Percentiles rank a stretch among this genome's conserved stretches.
These are phyloP conservation scores for Neodon shergylaensis DNA, from an alignment of 2,113 vertebrate genomes.

Conservation along the genomic window DNA sequence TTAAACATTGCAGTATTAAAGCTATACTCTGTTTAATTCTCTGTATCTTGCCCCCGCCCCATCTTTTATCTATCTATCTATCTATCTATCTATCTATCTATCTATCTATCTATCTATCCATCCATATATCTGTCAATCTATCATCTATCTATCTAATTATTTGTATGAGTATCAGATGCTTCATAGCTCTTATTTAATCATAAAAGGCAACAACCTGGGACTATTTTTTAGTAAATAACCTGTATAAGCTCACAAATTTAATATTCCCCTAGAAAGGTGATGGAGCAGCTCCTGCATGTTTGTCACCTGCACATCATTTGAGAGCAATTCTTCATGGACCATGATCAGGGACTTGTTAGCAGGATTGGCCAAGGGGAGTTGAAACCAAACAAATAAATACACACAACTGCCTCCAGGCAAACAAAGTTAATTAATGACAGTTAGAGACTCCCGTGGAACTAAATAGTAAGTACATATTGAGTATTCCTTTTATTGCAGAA, in stretches of 20 bases:
- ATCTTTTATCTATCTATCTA: neutral
- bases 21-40: neutral
- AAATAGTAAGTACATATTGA: neutral
- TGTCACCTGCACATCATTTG: slow-evolving; percentile 35
- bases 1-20: neutral
- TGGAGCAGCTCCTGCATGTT: neutral
- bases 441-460: neutral
- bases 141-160: neutral
- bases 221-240: slow-evolving; percentile 55
- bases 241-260: slow-evolving; percentile 6
- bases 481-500: neutral
- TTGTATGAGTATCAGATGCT: neutral
- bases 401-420: neutral
- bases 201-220: neutral
- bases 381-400: neutral
- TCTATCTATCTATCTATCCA: neutral
- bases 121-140: neutral
- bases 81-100: neutral
- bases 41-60: neutral
- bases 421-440: neutral
- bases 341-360: neutral
- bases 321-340: neutral
- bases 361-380: neutral
- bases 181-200: slow-evolving; percentile 43
- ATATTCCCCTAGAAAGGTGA: neutral